Evolutionary conservation across 1,140 invertebrate species (phyloP), one percentile per base, ranked within the genome.

Genomic region (Bombus affinis): DNA sequence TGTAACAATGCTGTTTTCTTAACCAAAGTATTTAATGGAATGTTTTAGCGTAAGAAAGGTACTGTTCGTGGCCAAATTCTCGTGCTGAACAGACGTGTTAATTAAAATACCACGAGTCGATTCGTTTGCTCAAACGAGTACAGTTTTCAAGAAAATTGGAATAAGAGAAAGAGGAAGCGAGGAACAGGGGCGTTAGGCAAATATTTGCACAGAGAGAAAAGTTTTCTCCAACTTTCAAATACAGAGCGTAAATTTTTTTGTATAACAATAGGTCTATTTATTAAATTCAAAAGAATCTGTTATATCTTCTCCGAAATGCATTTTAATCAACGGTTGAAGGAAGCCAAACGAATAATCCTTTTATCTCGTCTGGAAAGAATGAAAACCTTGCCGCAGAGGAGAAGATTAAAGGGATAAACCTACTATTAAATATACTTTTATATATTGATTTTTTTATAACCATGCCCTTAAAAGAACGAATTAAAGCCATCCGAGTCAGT

Each of bases 111-210:
- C 9, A 4, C 4, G 13, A 12, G 35, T 39, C 35, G 37, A 81
- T 81, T 35, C 53, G 57, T 79, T 68, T 18, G 62, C 39, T 13
- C n/a, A 47, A 47, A 66, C 53, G 25, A 57, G 35, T 1, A 35
- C 37, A 28, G 32, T 80, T 80, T 53, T 35, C 32, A 70, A 37
- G 78, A 18, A 70, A 70, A 47, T 62, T 70, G 42, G 42, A 35
- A 37, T n/a, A 28, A n/a, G 65, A n/a, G 37, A 18, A 80, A 9
- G 32, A 22, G 42, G 25, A 39, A 22, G 32, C 22, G 12, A 32
- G 18, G 37, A 15, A 22, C 25, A 15, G 28, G 13, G 5, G 18
- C 22, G 25, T 35, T 68, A n/a, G 6, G 10, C 2, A 42, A 25
- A 32, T 32, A n/a, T 42, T 32, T 37, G 3, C 42, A 74, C 15